Evolutionary conservation across 2,888 invertebrate genomes (phyloP).

Genomic region (Sminthurinus aureus): DNA sequence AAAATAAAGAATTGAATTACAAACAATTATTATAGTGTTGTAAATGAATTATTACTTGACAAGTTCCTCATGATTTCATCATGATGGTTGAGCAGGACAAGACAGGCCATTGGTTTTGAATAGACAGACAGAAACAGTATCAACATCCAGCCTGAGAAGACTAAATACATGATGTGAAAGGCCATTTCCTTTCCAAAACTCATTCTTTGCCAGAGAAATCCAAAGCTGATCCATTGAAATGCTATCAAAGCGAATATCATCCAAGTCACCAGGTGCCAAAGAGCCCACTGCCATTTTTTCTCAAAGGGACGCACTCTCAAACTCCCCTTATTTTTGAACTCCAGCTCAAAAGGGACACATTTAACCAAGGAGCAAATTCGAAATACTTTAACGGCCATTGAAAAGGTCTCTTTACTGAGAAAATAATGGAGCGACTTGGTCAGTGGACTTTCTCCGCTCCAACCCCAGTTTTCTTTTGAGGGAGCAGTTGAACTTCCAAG

Average conservation of each 20-base stretch:
- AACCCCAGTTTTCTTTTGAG: neutral
- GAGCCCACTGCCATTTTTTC: neutral
- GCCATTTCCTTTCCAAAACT: slow-evolving; percentile 9
- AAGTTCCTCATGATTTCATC: neutral
- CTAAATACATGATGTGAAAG: neutral
- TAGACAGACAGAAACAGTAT: neutral
- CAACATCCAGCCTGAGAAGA: neutral
- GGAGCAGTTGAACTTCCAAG: neutral
- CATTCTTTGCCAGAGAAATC: neutral
- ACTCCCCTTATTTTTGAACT: neutral
- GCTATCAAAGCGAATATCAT: neutral
- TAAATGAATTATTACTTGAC: neutral
- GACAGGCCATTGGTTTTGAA: neutral
- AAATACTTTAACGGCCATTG: neutral
- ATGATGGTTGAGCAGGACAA: neutral
- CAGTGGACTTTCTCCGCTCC: neutral
- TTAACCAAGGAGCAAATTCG: neutral
- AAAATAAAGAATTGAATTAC: neutral
- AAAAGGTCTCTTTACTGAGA: neutral
- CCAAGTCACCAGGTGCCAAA: neutral
- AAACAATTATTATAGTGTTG: no score
- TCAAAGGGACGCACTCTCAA: neutral
- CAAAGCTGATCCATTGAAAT: neutral
- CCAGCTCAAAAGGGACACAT: neutral
- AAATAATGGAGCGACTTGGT: neutral